Base-by-base conservation (phyloP, 2,888 invertebrate species). In the Adineta ricciae region DNA sequence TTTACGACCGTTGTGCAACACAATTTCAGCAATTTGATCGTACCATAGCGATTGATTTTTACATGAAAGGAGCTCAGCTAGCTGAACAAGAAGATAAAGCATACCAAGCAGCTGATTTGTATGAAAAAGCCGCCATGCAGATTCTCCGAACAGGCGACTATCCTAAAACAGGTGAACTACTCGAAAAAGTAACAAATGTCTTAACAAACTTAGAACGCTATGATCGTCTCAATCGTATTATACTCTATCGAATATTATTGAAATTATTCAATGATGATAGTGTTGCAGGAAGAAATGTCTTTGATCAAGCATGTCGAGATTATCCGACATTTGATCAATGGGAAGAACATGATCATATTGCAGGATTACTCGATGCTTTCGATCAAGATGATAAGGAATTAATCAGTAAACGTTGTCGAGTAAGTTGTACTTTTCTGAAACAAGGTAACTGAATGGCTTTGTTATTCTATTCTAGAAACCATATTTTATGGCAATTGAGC, bases 1-100 rank as follows among this genome's bases (percentile, higher is more conserved):
- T 85, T 36, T 36, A 83, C n/a, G 85, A 85, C 52, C 83, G 84
- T 24, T 73, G 73, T 32, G 83, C 78, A 16, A 73, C 72, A 73
- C 73, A 38, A 64, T 46, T 54, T 41, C 84, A 84, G 19, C 32
- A 78, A n/a, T 41, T 78, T 32, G 78, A 78, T 78, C 78, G 78
- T 78, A 2, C 11, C 38, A n/a, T 78, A 78, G 21, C 78, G 3
- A 78, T 78, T 78, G 78, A 78, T 78, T 78, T 78, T n/a, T 78
- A 78, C 41, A 11, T 78, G 9, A 78, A 78, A 78, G 78, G 38
- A 41, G 78, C 78, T 36, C 78, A 8, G 11, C 4, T 78, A 78
- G 78, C 78, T 41, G 78, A 78, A 41, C 41, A 41, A 21, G 78
- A 78, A 2, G 78, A 78, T 24, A 78, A 78, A 78, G 2, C 78